Conservation (phyloP, 2,888 invertebrate genomes). For the Dioctria linearis region DNA sequence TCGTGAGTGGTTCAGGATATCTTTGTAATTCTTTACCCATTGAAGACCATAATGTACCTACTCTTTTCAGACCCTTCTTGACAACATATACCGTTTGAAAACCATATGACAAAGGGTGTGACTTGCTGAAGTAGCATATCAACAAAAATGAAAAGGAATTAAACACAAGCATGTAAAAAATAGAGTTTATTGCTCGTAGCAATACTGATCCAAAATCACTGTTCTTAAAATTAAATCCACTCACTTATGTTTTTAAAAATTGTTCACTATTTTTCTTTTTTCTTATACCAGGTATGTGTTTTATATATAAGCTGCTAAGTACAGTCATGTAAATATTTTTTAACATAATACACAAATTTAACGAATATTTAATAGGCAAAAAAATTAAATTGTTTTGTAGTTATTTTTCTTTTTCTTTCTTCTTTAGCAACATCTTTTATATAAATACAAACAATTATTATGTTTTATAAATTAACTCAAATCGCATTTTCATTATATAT, state of each 20-base stretch:
- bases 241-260: conserved; percentile 34
- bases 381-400: conserved; percentile 19
- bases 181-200: conserved; percentile 48
- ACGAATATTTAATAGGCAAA: conserved; percentile 34
- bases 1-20: no score
- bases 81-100: no score
- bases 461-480: conserved; percentile 38
- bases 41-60: no score
- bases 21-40: no score
- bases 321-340: conserved; percentile 34
- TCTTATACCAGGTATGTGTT: conserved; percentile 39
- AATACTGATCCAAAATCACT: conserved; percentile 48
- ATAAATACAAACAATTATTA: conserved; percentile 40
- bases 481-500: conserved; percentile 7
- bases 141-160: background rate
- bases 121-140: no score
- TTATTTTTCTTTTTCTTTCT: background rate
- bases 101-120: no score
- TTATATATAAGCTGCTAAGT: conserved; percentile 41
- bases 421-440: conserved; percentile 27
- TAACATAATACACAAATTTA: conserved; percentile 47
- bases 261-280: conserved; percentile 32
- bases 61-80: no score
- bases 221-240: conserved; percentile 43
- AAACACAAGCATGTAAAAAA: conserved; percentile 38